A percentile compares a stretch with the other conserved stretches of the same genome.
These are phyloP conservation scores for Enteromius treurensis DNA, from an alignment of 2,797 vertebrate genomes.

Conservation along the genomic window DNA sequence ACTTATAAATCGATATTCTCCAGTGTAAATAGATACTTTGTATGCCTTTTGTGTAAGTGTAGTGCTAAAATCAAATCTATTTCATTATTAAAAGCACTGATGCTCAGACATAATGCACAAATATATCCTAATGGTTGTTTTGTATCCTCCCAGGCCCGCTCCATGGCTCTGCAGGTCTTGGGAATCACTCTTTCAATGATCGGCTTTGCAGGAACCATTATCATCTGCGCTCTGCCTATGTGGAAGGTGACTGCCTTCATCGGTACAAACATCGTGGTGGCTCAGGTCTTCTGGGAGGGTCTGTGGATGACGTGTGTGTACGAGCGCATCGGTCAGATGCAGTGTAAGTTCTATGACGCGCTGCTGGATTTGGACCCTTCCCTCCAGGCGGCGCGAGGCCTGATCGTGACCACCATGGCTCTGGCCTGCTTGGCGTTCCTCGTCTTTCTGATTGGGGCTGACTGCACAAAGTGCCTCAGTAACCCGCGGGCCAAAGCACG, in stretches of 20 bases:
- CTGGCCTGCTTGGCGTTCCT: conserved; percentile 78
- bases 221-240: conserved; percentile 87
- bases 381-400: conserved; percentile 80
- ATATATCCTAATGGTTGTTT: neutral
- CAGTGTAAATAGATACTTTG: too few relatives aligned
- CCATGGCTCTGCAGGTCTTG: conserved; percentile 80
- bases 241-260: conserved; percentile 88
- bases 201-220: conserved; percentile 82
- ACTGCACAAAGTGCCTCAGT: conserved; percentile 83
- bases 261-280: conserved; percentile 84
- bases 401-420: conserved; percentile 82
- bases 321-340: conserved; percentile 86
- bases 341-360: conserved; percentile 87
- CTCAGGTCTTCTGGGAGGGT: conserved; percentile 90
- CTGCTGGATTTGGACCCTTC: conserved; percentile 83
- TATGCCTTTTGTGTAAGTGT: neutral
- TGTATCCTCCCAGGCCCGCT: conserved; percentile 46
- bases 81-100: neutral
- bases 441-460: conserved; percentile 76
- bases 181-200: conserved; percentile 80
- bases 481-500: conserved; percentile 73
- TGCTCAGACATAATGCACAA: neutral
- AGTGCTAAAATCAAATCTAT: neutral
- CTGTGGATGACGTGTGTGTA: conserved; percentile 88
- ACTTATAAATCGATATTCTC: too few relatives aligned